Base-by-base conservation (phyloP, 2,888 invertebrate species). In the Pseudococcus longispinus region DNA sequence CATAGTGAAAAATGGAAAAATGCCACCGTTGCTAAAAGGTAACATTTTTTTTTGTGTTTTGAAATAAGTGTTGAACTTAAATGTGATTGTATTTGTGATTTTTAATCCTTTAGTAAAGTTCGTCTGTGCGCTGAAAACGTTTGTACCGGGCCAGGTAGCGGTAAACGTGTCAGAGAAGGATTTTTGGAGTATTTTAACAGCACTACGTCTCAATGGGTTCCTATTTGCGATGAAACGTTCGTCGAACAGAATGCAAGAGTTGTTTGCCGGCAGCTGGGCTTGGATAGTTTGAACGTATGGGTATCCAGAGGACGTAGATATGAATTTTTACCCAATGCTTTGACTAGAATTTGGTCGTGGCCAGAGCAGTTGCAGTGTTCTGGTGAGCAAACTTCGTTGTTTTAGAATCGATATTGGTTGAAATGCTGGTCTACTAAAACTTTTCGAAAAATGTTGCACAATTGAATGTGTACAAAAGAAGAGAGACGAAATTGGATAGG, bases 201-300 rank as follows among this genome's bases (percentile, higher is more conserved):
- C 89, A 99, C 99, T 1, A 98, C 98, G 0, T 92, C 97, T 23
- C 98, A 98, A 90, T 98, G 98, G 97, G 96, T 98, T 51, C 97
- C 99, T 0, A 94, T 98, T 91, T 99, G 99, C 91, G 99, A 99
- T 91, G 93, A 93, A 77, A 93, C 97, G 88, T 99, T 99, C 90
- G 98, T 98, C 0, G 97, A 98, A 90, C 93, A 98, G 89, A 99
- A 98, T 90, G 98, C 98, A 5, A 96, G 98, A 92, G 98, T 99
- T 0, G 97, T 98, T 0, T 99, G 99, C 90, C 93, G 97, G 29
- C 97, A 98, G 90, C 91, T 99, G 77, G 98, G 98, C 11, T 95
- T 95, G 90, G 96, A 97, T 90, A 87, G 87, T 82, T 93, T 97
- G 42, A 97, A 98, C 90, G 95, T 96, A 0, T 96, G 95, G 90